Percentiles rank a stretch among this genome's conserved stretches.
phyloP scores from a whole-genome alignment of 2,888 invertebrate species.

The Pediacus dermestoides region DNA sequence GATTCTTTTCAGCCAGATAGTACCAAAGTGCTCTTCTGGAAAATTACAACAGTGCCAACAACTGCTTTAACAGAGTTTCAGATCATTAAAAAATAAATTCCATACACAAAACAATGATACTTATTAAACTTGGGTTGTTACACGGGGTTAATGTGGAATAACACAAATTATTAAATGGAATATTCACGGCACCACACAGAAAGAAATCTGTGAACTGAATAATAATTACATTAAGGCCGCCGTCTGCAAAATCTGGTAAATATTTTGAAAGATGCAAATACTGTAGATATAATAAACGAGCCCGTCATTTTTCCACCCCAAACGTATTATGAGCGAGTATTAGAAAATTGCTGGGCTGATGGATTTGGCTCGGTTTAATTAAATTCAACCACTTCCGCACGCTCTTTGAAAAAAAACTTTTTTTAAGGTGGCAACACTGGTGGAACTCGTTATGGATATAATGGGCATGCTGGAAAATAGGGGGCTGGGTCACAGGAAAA shows the following conservation, averaged over 20 bases:
- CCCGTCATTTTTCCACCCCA: conserved; percentile 37
- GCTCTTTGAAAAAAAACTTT: conserved; percentile 6
- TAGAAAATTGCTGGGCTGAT: conserved; percentile 39
- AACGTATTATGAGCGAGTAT: conserved; percentile 25
- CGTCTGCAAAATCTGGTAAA: conserved; percentile 24
- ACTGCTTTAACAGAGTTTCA: too few species aligned
- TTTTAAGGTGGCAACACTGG: conserved; percentile 19
- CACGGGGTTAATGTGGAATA: too few species aligned
- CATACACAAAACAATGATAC: too few species aligned
- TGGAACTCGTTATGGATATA: conserved; percentile 28
- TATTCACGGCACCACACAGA: conserved; percentile 12
- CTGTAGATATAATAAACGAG: conserved; percentile 38
- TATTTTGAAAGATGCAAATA: conserved; percentile 37
- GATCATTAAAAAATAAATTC: too few species aligned
- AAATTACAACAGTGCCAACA: too few species aligned
- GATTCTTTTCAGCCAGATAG: conserved; percentile 19
- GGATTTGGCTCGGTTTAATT: conserved; percentile 41
- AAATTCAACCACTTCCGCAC: conserved; percentile 40
- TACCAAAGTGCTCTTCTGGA: conserved; percentile 18
- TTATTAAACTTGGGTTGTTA: too few species aligned
- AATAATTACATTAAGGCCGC: conserved; percentile 24
- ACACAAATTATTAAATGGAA: too few species aligned
- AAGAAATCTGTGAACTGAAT: conserved; percentile 15
- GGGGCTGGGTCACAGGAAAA: conserved; percentile 18
- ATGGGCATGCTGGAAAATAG: too few species aligned